Evolutionary conservation across 2,113 vertebrate genomes (phyloP).

Genomic region (Mastomys natalensis): DNA sequence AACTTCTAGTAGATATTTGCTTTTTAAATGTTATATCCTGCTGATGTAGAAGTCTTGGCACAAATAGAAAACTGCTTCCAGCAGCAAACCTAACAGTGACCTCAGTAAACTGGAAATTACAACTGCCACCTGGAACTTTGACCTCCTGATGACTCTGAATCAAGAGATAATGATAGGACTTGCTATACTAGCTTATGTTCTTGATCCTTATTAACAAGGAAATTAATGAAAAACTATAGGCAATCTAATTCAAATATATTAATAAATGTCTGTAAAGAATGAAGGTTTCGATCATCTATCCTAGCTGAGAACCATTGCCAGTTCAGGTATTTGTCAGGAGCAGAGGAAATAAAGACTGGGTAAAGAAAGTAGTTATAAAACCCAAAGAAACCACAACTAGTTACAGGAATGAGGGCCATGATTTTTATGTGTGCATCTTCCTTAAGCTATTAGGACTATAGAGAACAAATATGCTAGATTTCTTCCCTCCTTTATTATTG

Average conservation of each 20-base stretch:
- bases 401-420: neutral
- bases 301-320: neutral
- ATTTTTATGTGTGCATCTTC: neutral
- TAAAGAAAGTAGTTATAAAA: neutral
- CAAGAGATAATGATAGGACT: slow-evolving; percentile 1
- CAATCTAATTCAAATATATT: neutral
- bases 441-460: neutral
- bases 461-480: neutral
- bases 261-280: neutral
- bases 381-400: neutral
- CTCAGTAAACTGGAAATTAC: neutral
- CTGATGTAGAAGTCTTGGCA: neutral
- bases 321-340: neutral
- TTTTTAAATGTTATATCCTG: neutral
- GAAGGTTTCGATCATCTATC: neutral
- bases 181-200: neutral
- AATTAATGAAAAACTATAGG: neutral
- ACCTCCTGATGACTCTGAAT: neutral
- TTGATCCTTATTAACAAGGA: neutral
- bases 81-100: neutral
- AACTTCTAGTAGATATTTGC: neutral
- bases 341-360: neutral
- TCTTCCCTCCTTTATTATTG: neutral
- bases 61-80: neutral
- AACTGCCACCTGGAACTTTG: neutral